Percentiles rank a stretch among this genome's conserved stretches.
phyloP scores from a whole-genome alignment of 2,113 vertebrate genomes.

The Lethenteron reissneri region DNA sequence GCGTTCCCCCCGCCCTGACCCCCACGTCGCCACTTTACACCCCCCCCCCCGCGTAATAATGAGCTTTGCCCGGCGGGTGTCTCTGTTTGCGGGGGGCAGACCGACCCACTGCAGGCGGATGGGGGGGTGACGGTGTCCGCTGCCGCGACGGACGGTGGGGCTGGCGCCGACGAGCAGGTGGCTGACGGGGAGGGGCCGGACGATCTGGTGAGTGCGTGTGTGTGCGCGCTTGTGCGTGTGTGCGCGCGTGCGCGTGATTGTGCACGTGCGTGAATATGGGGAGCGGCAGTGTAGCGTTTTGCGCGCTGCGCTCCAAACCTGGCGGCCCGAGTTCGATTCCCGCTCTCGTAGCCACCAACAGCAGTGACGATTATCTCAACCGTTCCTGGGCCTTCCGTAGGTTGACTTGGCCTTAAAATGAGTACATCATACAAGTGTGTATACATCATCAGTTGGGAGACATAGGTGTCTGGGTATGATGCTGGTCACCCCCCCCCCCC shows the following conservation, averaged over 20 bases:
- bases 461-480: too few relatives aligned
- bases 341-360: too few relatives aligned
- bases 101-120: neutral
- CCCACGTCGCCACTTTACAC: neutral
- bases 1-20: neutral
- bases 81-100: neutral
- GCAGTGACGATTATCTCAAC: too few relatives aligned
- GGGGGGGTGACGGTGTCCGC: neutral
- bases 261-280: neutral
- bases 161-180: neutral
- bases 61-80: too few relatives aligned
- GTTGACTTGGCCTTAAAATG: too few relatives aligned
- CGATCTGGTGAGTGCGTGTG: neutral
- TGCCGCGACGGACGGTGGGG: neutral
- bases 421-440: too few relatives aligned
- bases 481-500: too few relatives aligned
- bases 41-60: neutral
- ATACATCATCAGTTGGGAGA: too few relatives aligned
- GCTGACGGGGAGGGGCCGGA: slow-evolving; percentile 1
- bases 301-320: neutral
- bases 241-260: neutral
- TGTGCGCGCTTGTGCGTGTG: neutral
- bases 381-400: too few relatives aligned
- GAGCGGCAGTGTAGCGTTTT: neutral
- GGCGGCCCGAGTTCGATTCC: too few relatives aligned